Base-by-base conservation (phyloP, 2,113 vertebrate species). In the Scomber colias region DNA sequence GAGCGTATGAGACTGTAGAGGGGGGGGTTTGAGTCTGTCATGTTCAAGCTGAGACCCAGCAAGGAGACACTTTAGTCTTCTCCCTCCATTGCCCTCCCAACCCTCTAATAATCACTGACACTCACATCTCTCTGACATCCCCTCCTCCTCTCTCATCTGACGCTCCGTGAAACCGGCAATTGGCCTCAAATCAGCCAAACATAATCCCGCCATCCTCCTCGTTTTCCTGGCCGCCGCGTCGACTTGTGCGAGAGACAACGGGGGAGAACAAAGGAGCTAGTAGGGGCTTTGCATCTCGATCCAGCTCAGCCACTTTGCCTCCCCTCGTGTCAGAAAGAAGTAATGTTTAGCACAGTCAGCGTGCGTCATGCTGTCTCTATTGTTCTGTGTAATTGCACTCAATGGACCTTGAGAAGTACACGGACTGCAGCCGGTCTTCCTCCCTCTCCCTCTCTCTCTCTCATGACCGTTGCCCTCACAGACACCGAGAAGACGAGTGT, bases 311-410 rank as follows among this genome's bases (percentile, higher is more conserved):
- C 77, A 12, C 67, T 67, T 73, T 59, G 79, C 65, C 83, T 87
- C 79, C 79, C 80, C 75, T 77, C 40, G 72, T 87, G 91, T 86
- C 80, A 84, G 62, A 72, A 60, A 76, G 84, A 59, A 83, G 86
- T 71, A 15, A 79, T 79, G 83, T 93, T 92, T 86, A 92, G 87
- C 90, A 68, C 87, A 86, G 87, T 81, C 87, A 85, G 87, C 90
- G 88, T 75, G 81, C 87, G 71, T 57, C 83, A 81, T 61, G 79
- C 87, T 76, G 83, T 69, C 83, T 89, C 88, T 89, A 91, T 90
- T 92, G 74, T 91, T 91, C 88, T 91, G 87, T 87, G 83, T 93
- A 94, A 95, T 93, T 93, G 90, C 89, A 89, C 86, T 91, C 89
- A 90, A 60, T 88, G 88, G 91, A 85, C 91, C 90, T 82, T 80